Base-by-base conservation (phyloP, 2,113 vertebrate species). In the Nematolebias whitei region DNA sequence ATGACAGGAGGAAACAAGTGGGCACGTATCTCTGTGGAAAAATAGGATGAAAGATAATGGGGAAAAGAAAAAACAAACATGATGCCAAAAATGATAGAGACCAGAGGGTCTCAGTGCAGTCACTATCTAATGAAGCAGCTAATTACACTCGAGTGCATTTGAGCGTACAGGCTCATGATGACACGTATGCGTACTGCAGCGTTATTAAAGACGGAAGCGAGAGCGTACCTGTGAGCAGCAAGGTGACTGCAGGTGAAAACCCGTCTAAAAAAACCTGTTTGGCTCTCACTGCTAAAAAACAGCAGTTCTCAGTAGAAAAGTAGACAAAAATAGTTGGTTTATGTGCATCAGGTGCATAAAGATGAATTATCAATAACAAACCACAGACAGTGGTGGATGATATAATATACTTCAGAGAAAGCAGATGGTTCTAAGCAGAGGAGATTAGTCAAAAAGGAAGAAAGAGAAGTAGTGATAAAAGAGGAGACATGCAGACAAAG, bases 131-230 rank as follows among this genome's bases (percentile, higher is more conserved):
- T 70, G 66, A 76, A 64, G 53, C 62, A 48, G 45, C 59, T 66
- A 76, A 82, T 82, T 80, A 82, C 63, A 70, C 48, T 76, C 55
- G 59, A 66, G 18, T 56, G 60, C 65, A 12, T 65, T 45, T n/a
- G 43, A 74, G 70, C 65, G 39, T 4, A 1, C 2, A 57, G 62
- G 51, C 69, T 67, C 35, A 47, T 8, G 1, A 12, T 70, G 55
- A 68, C 32, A 66, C 38, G 11, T 38, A 47, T 40, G 29, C 39
- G 63, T 52, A 35, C 29, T 54, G 58, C 40, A 20, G 13, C 19
- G 14, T 53, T 41, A 61, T 45, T 26, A 58, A n/a, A 50, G 41
- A 20, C 13, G 45, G 23, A 12, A 51, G 23, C 12, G n/a, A 43
- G 20, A 39, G 65, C 32, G 43, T 29, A 44, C 35, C 35, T 49